Evolutionary conservation across 2,888 invertebrate species (phyloP).

Genomic region (Laspeyria flexula): DNA sequence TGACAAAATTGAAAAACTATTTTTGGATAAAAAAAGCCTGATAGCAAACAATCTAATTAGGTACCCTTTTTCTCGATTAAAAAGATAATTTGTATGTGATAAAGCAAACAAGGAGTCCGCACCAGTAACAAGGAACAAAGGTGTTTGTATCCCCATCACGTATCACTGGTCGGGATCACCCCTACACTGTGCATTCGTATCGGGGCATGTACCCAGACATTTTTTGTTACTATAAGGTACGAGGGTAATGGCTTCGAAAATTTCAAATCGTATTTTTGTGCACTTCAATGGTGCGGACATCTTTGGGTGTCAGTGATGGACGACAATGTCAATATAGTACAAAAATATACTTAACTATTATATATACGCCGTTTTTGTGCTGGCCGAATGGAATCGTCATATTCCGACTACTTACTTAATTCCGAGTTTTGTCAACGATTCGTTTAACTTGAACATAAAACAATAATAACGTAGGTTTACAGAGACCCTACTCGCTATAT

Average conservation of each 20-base stretch:
- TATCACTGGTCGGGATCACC: slow-evolving; percentile 55
- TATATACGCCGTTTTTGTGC: no score
- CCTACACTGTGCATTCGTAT: slow-evolving; percentile 56
- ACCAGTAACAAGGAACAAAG: slow-evolving; percentile 45
- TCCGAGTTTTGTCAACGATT: no score
- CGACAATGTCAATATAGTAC: slow-evolving; percentile 6
- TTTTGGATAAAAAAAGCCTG: not conserved
- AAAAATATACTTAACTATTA: no score
- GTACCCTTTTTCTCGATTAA: slow-evolving; percentile 18
- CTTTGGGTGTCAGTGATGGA: slow-evolving; percentile 37
- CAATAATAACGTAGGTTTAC: no score
- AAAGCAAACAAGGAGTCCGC: slow-evolving; percentile 29
- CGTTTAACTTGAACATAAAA: no score
- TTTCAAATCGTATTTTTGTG: slow-evolving; percentile 53
- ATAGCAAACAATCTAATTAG: slow-evolving; percentile 14
- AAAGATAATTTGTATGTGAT: slow-evolving; percentile 35
- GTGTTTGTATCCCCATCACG: slow-evolving; percentile 67
- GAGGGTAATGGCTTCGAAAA: slow-evolving; percentile 67
- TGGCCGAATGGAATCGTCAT: no score
- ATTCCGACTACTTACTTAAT: no score
- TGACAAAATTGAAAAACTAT: no score
- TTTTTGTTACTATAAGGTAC: slow-evolving; percentile 48
- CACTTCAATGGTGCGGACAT: slow-evolving; percentile 43
- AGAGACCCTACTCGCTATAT: no score
- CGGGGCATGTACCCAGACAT: slow-evolving; percentile 45